phyloP scores from a whole-genome alignment of 2,113 vertebrate species.

The Vulpes vulpes region DNA sequence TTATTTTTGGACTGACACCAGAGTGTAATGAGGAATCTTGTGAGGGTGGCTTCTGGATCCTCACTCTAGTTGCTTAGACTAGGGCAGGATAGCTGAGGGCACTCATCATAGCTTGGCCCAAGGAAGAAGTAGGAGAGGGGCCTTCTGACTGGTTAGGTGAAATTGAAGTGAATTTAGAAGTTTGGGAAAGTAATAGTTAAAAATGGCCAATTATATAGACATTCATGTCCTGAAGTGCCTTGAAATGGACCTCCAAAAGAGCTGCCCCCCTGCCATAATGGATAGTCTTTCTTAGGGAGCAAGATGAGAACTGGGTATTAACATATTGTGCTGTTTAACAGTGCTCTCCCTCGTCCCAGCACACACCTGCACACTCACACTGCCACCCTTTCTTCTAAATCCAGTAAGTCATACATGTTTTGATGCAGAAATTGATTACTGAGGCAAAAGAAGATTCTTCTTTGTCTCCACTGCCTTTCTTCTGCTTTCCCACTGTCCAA shows the following conservation, averaged over 20 bases:
- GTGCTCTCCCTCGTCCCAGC: neutral
- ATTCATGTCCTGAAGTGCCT: neutral
- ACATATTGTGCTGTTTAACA: neutral
- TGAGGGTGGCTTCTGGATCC: neutral
- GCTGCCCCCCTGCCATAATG: neutral
- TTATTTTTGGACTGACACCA: neutral
- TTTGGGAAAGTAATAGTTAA: constrained; percentile 47
- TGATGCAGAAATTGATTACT: neutral
- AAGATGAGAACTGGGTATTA: neutral
- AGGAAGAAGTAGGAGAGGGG: neutral
- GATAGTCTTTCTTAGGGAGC: neutral
- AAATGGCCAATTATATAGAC: neutral
- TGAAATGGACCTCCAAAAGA: neutral
- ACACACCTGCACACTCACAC: neutral
- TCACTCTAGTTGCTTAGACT: neutral
- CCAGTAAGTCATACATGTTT: neutral
- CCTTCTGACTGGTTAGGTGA: neutral
- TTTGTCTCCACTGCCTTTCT: neutral
- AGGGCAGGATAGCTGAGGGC: neutral
- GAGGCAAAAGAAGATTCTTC: neutral
- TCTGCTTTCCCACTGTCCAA: neutral
- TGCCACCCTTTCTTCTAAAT: neutral
- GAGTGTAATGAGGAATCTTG: neutral
- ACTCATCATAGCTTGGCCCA: neutral
- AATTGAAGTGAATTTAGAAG: neutral